A percentile compares a stretch with the other conserved stretches of the same genome.
Conservation (phyloP, 2,888 invertebrate species). For the Pherbina coryleti region DNA sequence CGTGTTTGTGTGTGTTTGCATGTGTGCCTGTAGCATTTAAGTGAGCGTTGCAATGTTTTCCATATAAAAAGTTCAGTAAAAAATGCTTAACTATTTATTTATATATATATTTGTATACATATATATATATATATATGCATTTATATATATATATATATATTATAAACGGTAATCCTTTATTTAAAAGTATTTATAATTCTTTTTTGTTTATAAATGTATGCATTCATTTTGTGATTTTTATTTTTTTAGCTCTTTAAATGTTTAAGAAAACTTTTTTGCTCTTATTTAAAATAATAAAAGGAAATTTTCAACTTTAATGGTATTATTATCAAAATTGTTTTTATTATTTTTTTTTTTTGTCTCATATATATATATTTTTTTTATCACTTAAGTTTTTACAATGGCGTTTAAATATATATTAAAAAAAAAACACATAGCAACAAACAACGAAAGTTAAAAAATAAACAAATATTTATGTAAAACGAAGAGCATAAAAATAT, state of each 20-base stretch:
- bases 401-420: constrained; percentile 62
- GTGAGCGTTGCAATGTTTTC: constrained; percentile 32
- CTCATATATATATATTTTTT: constrained; percentile 35
- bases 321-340: constrained; percentile 27
- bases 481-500: constrained; percentile 20
- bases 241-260: constrained; percentile 4
- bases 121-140: constrained; percentile 6
- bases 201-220: constrained; percentile 11
- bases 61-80: constrained; percentile 64
- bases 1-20: constrained; percentile 3
- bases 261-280: constrained; percentile 20
- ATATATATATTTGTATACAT: constrained; percentile 11
- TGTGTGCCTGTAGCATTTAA: constrained; percentile 20
- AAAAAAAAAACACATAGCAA: constrained; percentile 50
- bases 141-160: constrained; percentile 31
- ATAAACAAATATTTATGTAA: constrained; percentile 23
- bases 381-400: constrained; percentile 69
- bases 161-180: constrained; percentile 32
- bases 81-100: constrained; percentile 61
- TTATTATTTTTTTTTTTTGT: constrained; percentile 27
- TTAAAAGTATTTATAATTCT: constrained; percentile 33
- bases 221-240: constrained; percentile 26
- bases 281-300: not conserved
- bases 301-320: not conserved
- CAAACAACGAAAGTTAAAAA: not conserved